Percentiles rank a stretch among this genome's conserved stretches.
Evolutionary conservation across 2,888 invertebrate species (phyloP).

Genomic region (Drosophila ochracea): DNA sequence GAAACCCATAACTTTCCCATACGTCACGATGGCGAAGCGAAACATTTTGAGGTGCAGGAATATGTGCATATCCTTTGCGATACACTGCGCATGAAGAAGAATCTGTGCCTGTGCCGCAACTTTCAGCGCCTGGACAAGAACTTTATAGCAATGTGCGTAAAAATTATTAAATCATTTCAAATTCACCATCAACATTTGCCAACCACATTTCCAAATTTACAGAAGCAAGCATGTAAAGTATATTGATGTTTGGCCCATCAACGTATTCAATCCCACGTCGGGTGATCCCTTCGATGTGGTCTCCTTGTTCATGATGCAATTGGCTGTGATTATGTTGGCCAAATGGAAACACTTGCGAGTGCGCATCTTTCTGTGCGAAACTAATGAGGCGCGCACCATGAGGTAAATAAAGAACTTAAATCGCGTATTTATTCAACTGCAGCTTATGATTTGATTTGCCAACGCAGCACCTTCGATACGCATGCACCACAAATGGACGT

Average conservation of each 20-base stretch:
- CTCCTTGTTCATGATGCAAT: constrained; percentile 97
- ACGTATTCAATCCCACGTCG: constrained; percentile 92
- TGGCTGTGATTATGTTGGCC: constrained; percentile 97
- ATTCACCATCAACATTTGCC: neutral
- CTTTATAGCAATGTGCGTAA: constrained; percentile 89
- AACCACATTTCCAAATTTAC: neutral
- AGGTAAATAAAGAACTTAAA: constrained; percentile 66
- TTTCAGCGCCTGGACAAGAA: constrained; percentile 94
- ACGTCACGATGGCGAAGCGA: constrained; percentile 85
- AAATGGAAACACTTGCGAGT: constrained; percentile 95
- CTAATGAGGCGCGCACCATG: constrained; percentile 75
- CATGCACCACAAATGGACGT: constrained; percentile 82
- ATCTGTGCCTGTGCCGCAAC: constrained; percentile 96
- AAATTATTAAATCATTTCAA: neutral
- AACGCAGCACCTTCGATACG: constrained; percentile 80
- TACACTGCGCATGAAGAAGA: constrained; percentile 96
- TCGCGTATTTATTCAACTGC: neutral
- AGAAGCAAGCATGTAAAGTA: constrained; percentile 88
- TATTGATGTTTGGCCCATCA: constrained; percentile 99
- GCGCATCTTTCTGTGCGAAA: constrained; percentile 93
- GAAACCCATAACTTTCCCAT: constrained; percentile 87
- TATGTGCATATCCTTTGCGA: constrained; percentile 95
- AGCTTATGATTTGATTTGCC: neutral
- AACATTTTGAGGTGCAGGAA: constrained; percentile 87
- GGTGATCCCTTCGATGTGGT: constrained; percentile 95